These are phyloP conservation scores for Mormyrus hasselquistii DNA, from an alignment of 2,797 vertebrate genomes.

Conservation along the genomic window DNA sequence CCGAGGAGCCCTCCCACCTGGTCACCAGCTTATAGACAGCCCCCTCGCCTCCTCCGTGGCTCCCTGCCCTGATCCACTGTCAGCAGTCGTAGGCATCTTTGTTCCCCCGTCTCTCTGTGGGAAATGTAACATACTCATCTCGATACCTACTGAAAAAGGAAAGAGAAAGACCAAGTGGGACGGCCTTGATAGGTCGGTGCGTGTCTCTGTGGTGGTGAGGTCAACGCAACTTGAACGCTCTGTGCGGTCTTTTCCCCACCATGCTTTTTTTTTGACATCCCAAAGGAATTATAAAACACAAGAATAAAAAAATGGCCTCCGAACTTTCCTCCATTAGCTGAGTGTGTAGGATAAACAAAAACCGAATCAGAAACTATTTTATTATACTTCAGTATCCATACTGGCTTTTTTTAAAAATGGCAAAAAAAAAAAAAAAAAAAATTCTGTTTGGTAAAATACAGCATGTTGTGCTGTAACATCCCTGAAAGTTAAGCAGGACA, in stretches of 20 bases:
- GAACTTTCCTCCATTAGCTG: slow-evolving; percentile 28
- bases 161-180: slow-evolving; percentile 27
- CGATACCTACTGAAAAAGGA: slow-evolving; percentile 47
- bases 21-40: slow-evolving; percentile 95
- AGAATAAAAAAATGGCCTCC: slow-evolving; percentile 35
- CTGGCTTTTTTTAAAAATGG: slow-evolving; percentile 55
- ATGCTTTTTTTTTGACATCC: slow-evolving; percentile 43
- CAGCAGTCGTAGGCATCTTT: slow-evolving; percentile 74
- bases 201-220: not conserved
- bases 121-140: slow-evolving; percentile 55
- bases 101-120: slow-evolving; percentile 65
- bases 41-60: slow-evolving; percentile 49
- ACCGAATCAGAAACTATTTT: slow-evolving; percentile 65
- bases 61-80: slow-evolving; percentile 37
- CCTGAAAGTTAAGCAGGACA: slow-evolving; percentile 51
- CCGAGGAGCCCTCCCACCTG: slow-evolving; percentile 83
- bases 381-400: slow-evolving; percentile 71
- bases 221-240: not conserved
- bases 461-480: slow-evolving; percentile 66
- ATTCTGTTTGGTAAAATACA: slow-evolving; percentile 67
- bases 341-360: slow-evolving; percentile 46
- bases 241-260: slow-evolving; percentile 28
- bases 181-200: not conserved
- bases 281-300: slow-evolving; percentile 42
- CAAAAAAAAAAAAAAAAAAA: slow-evolving; percentile 43